Percentiles rank a stretch among this genome's conserved stretches.
These are phyloP conservation scores for Drosophila paulistorum DNA, from an alignment of 1,140 invertebrate genomes.

Conservation along the genomic window DNA sequence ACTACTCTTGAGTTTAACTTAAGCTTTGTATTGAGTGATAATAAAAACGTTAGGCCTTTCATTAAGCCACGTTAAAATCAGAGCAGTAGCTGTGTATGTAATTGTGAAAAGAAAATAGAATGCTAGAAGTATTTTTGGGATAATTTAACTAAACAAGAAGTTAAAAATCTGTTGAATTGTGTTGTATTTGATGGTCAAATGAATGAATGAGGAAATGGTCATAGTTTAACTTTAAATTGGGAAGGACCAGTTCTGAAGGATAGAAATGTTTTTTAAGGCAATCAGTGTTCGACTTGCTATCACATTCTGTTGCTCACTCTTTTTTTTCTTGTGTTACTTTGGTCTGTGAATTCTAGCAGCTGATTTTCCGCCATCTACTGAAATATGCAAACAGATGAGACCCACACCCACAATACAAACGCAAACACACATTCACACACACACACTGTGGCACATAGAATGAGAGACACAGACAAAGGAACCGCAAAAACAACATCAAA, in stretches of 20 bases:
- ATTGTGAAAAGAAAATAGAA: too few relatives aligned
- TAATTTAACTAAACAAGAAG: too few relatives aligned
- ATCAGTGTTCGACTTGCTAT: conserved; percentile 39
- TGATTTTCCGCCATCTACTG: conserved; percentile 52
- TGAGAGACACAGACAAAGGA: not conserved
- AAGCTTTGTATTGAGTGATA: too few relatives aligned
- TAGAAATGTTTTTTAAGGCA: not conserved
- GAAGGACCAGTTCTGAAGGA: not conserved
- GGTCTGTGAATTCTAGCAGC: conserved; percentile 76
- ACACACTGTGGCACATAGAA: conserved; percentile 6
- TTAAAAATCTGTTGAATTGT: too few relatives aligned
- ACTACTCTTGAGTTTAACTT: too few relatives aligned
- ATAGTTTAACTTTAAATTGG: too few relatives aligned
- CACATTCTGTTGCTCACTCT: not conserved
- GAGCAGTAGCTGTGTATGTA: too few relatives aligned
- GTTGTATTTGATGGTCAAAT: too few relatives aligned
- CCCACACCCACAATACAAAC: conserved; percentile 24
- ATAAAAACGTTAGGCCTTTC: too few relatives aligned
- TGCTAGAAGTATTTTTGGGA: too few relatives aligned
- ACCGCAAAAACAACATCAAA: conserved; percentile 36
- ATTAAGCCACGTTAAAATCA: too few relatives aligned
- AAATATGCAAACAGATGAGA: conserved; percentile 72
- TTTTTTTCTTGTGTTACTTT: conserved; percentile 9
- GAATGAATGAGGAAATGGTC: too few relatives aligned
- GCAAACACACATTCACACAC: not conserved